Base-by-base conservation (phyloP, 2,113 vertebrate genomes). In the Ictalurus furcatus region DNA sequence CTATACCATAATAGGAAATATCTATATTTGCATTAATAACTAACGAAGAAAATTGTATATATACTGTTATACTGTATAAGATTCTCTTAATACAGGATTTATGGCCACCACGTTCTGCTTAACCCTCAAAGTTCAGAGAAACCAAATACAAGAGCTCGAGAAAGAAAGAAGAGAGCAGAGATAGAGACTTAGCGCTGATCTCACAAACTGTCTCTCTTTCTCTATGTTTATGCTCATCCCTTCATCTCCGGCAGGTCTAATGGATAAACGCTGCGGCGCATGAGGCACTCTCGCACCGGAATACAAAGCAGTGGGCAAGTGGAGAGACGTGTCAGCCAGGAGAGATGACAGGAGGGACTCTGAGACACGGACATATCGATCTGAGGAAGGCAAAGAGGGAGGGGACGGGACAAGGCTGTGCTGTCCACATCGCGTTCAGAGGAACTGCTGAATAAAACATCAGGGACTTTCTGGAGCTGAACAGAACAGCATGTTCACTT, bases 341-440 rank as follows among this genome's bases (percentile, higher is more conserved):
- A 95, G 95, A 95, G 93, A 95, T 95, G 95, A 95, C 94, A 93
- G 91, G 92, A 92, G 93, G 94, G 95, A 94, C 93, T 92, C 90
- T 87, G 92, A 94, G 95, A 95, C 94, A 90, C 88, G 91, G 93
- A 90, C 78, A 88, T 94, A 95, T 96, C 94, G 94, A 96, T 95
- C 89, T 80, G 76, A 93, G 90, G 65, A 37, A 82, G 88, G 65
- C 85, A 81, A 34, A 37, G 83, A 88, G 28, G 88, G 71, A 90
- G 87, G 87, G 91, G 91, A 93, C 90, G 71, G 93, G 93, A 94
- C 93, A 88, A 67, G 73, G 91, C 86, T 86, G 89, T 65, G 85
- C 84, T 85, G 83, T 89, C 89, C 86, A 79, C 85, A 82, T 78
- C 21, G 59, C 92, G 92, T 93, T 93, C 91, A 93, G 92, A 94